Base-by-base conservation (phyloP, 2,888 invertebrate species). In the Pheosia tremula region DNA sequence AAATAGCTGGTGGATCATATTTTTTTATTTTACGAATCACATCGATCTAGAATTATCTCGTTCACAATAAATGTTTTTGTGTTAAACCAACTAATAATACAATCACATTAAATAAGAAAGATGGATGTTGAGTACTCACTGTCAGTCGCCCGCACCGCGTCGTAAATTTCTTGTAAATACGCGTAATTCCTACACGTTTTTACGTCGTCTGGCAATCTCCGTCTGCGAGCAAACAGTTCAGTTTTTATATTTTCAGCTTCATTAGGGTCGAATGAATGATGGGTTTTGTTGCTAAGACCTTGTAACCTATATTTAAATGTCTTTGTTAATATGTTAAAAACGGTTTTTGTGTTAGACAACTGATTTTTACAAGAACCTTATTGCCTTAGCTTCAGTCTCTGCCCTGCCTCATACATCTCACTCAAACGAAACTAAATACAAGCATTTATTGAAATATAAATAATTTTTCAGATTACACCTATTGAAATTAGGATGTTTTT, bases 91-190 rank as follows among this genome's bases (percentile, higher is more conserved):
- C 65, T 45, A 67, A 67, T 59, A 60, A 68, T 64, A 61, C 60
- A 60, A 68, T 74, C 72, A 69, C 63, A 66, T 60, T 55, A 62
- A 64, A 61, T 58, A 52, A 39, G 62, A 61, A 57, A 66, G 68
- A 74, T 66, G 56, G 59, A 75, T 74, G 61, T n/a, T 74, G 61
- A 13, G 60, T 74, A 91, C 93, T 95, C 91, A 96, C 96, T 95
- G 87, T 94, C 94, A 72, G 95, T 95, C 65, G 94, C 94, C 68
- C 94, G 93, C 50, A 96, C 93, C 41, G 95, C 94, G 78, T 96
- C 96, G 81, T 95, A 96, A 84, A 96, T 95, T 90, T 96, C 96
- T 88, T 96, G 96, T 80, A 96, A 91, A 82, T 96, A 95, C 75
- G 96, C 96, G 82, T 96, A 96, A 86, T 96, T 96, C 78, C 94